A percentile compares a stretch with the other conserved stretches of the same genome.
phyloP scores from a whole-genome alignment of 2,888 invertebrate species.

The Congeria kusceri region DNA sequence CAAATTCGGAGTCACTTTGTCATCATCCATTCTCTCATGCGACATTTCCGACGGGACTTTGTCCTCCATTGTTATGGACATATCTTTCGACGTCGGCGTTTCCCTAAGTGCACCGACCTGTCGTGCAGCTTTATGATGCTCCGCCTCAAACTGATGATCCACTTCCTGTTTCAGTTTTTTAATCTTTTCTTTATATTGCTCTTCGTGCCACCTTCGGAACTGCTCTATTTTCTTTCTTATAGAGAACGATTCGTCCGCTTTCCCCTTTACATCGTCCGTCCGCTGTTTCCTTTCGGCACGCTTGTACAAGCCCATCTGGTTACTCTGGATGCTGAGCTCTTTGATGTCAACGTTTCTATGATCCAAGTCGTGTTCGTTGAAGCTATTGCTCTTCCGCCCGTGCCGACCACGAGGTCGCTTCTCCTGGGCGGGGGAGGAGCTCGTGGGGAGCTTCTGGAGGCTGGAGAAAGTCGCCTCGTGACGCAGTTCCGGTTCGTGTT shows the following conservation, averaged over 20 bases:
- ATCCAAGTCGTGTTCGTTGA: conserved; percentile 52
- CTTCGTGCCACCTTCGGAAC: conserved; percentile 80
- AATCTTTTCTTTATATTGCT: conserved; percentile 76
- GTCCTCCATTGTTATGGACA: conserved; percentile 45
- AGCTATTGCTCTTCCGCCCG: conserved; percentile 52
- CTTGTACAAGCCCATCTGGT: conserved; percentile 70
- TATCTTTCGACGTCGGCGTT: conserved; percentile 58
- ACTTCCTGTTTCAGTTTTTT: conserved; percentile 74
- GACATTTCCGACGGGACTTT: conserved; percentile 61
- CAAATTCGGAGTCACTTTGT: conserved; percentile 48
- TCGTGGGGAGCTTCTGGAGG: conserved; percentile 64
- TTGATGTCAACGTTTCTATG: conserved; percentile 46
- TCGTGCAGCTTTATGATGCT: conserved; percentile 57
- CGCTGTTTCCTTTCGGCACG: conserved; percentile 62
- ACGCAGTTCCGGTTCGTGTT: conserved; percentile 53
- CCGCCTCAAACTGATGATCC: conserved; percentile 69
- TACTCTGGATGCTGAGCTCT: conserved; percentile 67
- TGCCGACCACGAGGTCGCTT: conserved; percentile 61
- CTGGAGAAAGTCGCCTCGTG: conserved; percentile 64
- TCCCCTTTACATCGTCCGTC: conserved; percentile 39
- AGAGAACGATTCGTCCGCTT: conserved; percentile 75
- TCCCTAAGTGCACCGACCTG: conserved; percentile 52
- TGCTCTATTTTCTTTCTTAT: conserved; percentile 81
- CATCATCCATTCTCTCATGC: conserved; percentile 61
- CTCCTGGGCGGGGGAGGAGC: conserved; percentile 64